A percentile compares a stretch with the other conserved stretches of the same genome.
These are phyloP conservation scores for Micrastur ruficollis DNA, from an alignment of 2,797 vertebrate species.

Conservation along the genomic window DNA sequence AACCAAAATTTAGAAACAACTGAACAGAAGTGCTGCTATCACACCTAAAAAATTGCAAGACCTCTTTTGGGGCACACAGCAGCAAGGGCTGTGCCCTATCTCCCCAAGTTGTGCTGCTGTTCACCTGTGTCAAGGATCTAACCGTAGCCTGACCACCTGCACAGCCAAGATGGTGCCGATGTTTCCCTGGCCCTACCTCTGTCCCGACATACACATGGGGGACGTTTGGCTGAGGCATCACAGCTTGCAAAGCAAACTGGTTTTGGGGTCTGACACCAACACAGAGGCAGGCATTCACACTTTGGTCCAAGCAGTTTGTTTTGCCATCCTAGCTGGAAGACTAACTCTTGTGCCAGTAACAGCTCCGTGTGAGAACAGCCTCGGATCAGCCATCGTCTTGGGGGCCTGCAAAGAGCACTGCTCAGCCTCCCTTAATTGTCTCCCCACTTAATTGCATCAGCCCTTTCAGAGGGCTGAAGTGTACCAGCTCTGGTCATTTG, in stretches of 20 bases:
- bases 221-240: fast-evolving
- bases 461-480: neutral
- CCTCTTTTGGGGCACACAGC: neutral
- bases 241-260: neutral
- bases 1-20: neutral
- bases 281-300: neutral
- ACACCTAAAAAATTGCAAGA: neutral
- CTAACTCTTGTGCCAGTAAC: neutral
- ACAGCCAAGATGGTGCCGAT: too few relatives aligned
- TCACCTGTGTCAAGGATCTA: fast-evolving
- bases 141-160: neutral
- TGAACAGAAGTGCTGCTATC: neutral
- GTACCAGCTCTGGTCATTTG: fast-evolving
- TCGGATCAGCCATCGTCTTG: fast-evolving
- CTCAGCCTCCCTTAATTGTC: neutral
- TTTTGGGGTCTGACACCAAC: neutral
- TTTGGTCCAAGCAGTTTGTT: fast-evolving
- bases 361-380: neutral
- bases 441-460: neutral
- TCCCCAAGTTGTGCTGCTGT: too few relatives aligned
- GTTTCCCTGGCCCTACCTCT: neutral
- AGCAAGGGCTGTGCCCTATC: too few relatives aligned
- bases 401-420: neutral
- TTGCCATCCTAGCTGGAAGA: neutral
- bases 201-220: fast-evolving